These are phyloP conservation scores for Eustalomyia histrio DNA, from an alignment of 2,888 invertebrate species.

Conservation along the genomic window DNA sequence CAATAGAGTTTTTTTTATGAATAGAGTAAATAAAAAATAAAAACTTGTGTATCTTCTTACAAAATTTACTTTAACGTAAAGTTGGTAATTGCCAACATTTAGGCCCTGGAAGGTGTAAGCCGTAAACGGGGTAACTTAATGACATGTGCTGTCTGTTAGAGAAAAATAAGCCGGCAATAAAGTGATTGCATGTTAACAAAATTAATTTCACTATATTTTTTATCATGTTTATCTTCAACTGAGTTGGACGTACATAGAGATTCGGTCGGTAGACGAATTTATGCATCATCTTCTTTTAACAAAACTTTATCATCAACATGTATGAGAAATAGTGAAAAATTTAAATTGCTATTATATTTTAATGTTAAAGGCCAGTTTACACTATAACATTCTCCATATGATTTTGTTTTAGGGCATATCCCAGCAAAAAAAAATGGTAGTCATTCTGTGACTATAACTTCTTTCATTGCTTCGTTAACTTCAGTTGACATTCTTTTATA, in stretches of 20 bases:
- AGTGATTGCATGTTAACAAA: conserved; percentile 51
- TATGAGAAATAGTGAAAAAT: not conserved
- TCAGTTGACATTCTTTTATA: no score
- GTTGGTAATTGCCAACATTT: not conserved
- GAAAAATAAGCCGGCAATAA: conserved; percentile 36
- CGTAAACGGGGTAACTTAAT: conserved; percentile 5
- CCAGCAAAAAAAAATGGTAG: no score
- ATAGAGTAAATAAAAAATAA: not conserved
- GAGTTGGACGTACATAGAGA: not conserved
- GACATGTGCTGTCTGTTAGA: conserved; percentile 44
- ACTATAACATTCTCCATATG: no score
- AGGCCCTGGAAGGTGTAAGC: not conserved
- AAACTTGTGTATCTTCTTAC: no score
- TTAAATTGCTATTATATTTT: not conserved
- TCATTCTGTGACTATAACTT: no score
- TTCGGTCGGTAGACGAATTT: conserved; percentile 1
- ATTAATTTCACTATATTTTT: conserved; percentile 58
- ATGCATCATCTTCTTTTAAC: conserved; percentile 11
- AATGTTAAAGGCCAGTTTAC: no score
- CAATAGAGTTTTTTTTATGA: not conserved
- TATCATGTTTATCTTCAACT: conserved; percentile 34
- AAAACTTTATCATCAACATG: not conserved
- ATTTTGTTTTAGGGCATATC: no score
- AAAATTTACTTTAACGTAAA: not conserved
- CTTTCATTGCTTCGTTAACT: no score